A percentile compares a stretch with the other conserved stretches of the same genome.
Evolutionary conservation across 2,113 vertebrate species (phyloP).

Genomic region (Caretta caretta): DNA sequence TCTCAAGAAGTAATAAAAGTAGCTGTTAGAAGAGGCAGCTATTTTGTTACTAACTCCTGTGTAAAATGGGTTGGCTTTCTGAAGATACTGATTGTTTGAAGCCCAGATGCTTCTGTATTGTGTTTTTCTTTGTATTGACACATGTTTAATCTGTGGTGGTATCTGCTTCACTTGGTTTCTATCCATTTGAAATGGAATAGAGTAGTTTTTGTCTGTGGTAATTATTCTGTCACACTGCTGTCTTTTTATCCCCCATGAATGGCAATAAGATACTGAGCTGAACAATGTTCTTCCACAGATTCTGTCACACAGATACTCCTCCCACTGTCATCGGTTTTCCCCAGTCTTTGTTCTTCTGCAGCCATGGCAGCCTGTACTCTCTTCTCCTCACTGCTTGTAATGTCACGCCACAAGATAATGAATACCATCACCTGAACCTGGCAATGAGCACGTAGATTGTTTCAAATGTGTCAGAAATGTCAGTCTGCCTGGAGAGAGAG

Average conservation of each 20-base stretch:
- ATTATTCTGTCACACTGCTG: neutral
- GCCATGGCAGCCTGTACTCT: neutral
- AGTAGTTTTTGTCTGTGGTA: slow-evolving; percentile 34
- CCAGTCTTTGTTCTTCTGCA: neutral
- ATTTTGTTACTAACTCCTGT: neutral
- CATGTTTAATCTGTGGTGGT: slow-evolving; percentile 26
- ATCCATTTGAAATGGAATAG: slow-evolving; percentile 46
- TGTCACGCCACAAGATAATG: neutral
- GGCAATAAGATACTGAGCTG: neutral
- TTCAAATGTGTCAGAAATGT: neutral
- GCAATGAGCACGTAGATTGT: neutral
- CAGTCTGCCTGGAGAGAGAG: neutral
- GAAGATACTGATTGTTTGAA: slow-evolving; percentile 35
- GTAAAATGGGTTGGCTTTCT: slow-evolving; percentile 27
- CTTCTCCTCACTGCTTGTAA: neutral
- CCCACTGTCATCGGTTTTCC: neutral
- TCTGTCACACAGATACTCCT: neutral
- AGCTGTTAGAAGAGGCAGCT: neutral
- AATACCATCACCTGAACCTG: neutral
- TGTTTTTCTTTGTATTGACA: slow-evolving; percentile 5
- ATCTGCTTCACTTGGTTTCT: slow-evolving; percentile 26
- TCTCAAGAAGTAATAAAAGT: neutral
- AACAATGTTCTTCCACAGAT: neutral
- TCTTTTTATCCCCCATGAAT: slow-evolving; percentile 24
- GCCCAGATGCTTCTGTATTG: neutral